Base-by-base conservation (phyloP, 2,113 vertebrate species). In the Pseudonaja textilis region DNA sequence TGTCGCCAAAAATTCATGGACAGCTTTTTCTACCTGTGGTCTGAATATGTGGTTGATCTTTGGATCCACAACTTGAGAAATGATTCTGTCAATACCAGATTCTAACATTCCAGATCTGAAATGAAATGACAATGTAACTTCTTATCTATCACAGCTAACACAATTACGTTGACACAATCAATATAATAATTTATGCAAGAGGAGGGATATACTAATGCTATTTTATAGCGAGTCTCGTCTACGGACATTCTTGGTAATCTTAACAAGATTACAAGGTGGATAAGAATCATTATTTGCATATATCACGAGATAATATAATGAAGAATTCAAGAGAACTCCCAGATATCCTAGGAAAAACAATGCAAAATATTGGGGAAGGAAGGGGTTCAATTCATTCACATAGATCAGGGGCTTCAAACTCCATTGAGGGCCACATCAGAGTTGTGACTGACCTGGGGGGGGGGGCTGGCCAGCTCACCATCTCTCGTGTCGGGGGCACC, bases 61-160 rank as follows among this genome's bases (percentile, higher is more conserved):
- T 95, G 99, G 99, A 96, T 99, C 99, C 92, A 99, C 99, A 95
- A 99, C 99, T 97, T 99, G 99, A 95, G 99, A 99, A 95, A 99
- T 99, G 64, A 99, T 99, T 95, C 99, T 97, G 97, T 99, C 99
- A 93, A 99, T 99, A 89, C 99, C 99, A 95, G 99, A 99, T 96
- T 99, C 99, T 97, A 99, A 96, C 99, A 99, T 99, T 95, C 99
- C 99, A 90, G 99, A 99, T 95, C 99, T 99, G 96, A 90, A 97
- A 97, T n/a, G 94, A 16, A 94, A 87, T 95, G 56, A 93, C 16
- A 96, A 93, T 3, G 45, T 74, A 25, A 92, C 0, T 61, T 94
- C 0, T 61, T 94, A 89, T 18, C 39, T 92, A 74, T 90, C 14
- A 91, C 29, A 61, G 85, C 61, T 59, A 61, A n/a, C 26, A 54